phyloP scores from a whole-genome alignment of 2,113 vertebrate genomes.

The Coptodon rendalli region DNA sequence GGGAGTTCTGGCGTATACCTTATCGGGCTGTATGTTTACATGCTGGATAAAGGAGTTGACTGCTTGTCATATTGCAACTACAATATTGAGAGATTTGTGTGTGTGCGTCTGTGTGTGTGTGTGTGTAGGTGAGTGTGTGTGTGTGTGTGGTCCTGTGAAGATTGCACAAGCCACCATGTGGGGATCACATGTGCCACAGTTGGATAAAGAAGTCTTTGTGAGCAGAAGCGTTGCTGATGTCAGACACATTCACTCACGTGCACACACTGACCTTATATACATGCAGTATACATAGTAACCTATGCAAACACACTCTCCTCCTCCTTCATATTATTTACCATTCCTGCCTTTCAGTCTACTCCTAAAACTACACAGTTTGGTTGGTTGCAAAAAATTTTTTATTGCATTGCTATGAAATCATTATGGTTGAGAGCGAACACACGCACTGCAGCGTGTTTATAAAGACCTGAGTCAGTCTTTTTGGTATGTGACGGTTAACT shows the following conservation, averaged over 20 bases:
- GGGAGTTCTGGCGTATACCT: background rate
- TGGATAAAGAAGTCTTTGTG: constrained; percentile 62
- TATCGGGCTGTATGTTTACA: background rate
- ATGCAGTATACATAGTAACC: background rate
- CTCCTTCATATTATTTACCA: background rate
- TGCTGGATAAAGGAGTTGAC: constrained; percentile 10
- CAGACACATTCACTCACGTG: background rate
- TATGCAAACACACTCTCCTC: background rate
- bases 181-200: constrained; percentile 44
- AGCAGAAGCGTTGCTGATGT: constrained; percentile 39
- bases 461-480: constrained; percentile 21
- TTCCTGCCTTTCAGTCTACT: background rate
- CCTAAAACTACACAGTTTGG: background rate
- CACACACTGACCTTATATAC: background rate
- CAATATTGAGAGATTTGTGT: background rate
- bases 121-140: background rate
- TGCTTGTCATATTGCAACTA: background rate
- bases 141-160: constrained; percentile 32
- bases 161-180: constrained; percentile 54
- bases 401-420: background rate
- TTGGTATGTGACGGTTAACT: constrained; percentile 35
- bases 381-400: background rate
- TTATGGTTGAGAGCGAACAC: background rate
- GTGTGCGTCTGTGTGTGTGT: background rate
- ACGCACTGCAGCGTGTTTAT: background rate